Conservation (phyloP, 2,113 vertebrate genomes). For the Octodon degus region DNA sequence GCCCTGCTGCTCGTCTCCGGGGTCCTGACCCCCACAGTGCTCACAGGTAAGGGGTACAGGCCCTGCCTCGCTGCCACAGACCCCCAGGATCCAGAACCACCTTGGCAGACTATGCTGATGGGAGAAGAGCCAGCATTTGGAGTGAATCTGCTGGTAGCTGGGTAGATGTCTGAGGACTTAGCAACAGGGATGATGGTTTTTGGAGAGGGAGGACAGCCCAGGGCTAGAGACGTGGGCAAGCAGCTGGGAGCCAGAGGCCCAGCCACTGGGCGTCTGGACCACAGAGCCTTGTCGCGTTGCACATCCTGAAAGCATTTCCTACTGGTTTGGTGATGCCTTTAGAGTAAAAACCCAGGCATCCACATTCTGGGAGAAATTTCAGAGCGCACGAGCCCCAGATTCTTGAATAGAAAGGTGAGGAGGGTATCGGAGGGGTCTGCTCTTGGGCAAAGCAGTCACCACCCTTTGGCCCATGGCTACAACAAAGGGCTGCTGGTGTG, state of each 20-base stretch:
- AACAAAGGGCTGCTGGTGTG: background rate
- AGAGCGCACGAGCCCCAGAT: background rate
- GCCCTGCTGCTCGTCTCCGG: slow-evolving; percentile 71
- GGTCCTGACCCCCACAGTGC: slow-evolving; percentile 82
- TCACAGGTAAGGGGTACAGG: slow-evolving; percentile 84
- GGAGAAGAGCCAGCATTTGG: fast-evolving
- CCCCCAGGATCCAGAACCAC: background rate
- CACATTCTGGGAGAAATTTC: no score
- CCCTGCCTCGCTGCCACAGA: background rate
- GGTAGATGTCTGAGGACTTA: no score
- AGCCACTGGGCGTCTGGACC: background rate
- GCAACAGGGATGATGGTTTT: background rate
- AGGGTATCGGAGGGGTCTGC: background rate
- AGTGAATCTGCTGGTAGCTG: background rate
- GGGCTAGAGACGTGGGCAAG: background rate
- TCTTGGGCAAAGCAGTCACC: background rate
- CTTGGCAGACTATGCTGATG: background rate
- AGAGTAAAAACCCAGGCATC: background rate
- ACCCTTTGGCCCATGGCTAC: fast-evolving
- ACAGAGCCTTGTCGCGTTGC: background rate
- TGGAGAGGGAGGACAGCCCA: background rate
- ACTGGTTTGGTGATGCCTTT: background rate
- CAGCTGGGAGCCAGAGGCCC: background rate
- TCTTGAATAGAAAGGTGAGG: background rate
- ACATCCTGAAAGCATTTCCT: background rate